These are phyloP conservation scores for Scaptomyza caliginosa DNA, from an alignment of 2,888 invertebrate genomes.

Conservation along the genomic window DNA sequence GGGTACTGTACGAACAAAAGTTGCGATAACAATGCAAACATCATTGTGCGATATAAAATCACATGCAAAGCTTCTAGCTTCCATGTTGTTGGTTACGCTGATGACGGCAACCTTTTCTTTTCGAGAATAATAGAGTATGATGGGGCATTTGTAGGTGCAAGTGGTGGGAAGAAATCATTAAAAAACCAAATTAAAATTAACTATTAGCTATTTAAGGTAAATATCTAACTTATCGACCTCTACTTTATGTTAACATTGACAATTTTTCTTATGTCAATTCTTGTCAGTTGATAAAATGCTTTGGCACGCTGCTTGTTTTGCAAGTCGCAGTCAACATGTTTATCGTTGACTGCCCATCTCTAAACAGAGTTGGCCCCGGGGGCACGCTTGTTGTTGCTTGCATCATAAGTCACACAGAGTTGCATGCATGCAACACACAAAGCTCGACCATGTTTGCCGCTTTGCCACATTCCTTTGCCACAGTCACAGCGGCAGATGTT, in stretches of 20 bases:
- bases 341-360: slow-evolving; percentile 64
- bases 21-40: slow-evolving; percentile 15
- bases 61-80: neutral
- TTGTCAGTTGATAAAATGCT: slow-evolving; percentile 26
- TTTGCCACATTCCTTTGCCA: slow-evolving; percentile 58
- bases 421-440: slow-evolving; percentile 27
- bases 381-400: slow-evolving; percentile 46
- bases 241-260: neutral
- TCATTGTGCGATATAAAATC: neutral
- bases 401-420: slow-evolving; percentile 62
- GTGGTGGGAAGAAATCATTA: neutral
- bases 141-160: no score
- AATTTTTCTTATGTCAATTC: neutral
- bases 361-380: slow-evolving; percentile 33
- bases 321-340: slow-evolving; percentile 37
- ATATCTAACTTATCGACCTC: neutral
- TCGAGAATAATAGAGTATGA: no score
- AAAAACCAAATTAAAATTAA: neutral
- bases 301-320: slow-evolving; percentile 10
- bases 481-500: slow-evolving; percentile 62
- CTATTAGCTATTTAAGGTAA: no score
- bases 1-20: slow-evolving; percentile 6
- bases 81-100: slow-evolving; percentile 2
- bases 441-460: slow-evolving; percentile 23
- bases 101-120: neutral